Base-by-base conservation (phyloP, 2,888 invertebrate genomes). In the Sclerodermus sp. region DNA sequence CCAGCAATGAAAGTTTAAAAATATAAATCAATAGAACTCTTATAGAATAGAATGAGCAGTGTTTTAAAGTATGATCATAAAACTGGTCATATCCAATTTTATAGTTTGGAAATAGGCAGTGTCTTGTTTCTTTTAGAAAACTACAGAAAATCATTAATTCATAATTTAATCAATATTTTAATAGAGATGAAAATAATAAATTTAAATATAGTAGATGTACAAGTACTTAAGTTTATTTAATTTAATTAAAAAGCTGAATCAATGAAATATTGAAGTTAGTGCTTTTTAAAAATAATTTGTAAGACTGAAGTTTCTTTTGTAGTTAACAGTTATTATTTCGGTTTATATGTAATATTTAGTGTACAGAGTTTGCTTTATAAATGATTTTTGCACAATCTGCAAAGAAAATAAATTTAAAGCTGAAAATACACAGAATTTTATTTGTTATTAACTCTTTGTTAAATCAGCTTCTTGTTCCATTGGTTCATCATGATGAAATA, bases 381-480 rank as follows among this genome's bases (percentile, higher is more conserved):
- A n/a, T n/a, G n/a, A n/a, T n/a, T 23, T 23, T 23, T 23, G 3
- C 3, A 23, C 23, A 23, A 8, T 23, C 23, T 23, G 23, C 8
- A 23, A 23, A 23, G 23, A 23, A 23, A 23, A 23, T 23, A 8
- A 23, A 23, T 23, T 23, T 23, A 5, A 23, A 23, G 8, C 3
- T 5, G 4, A 5, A 23, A 8, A 23, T 5, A 23, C 8, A 23
- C 23, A 23, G 8, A 34, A n/a, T 34, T 13, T n/a, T 34, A 34
- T 34, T 13, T 9, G 38, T n/a, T 52, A 72, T 74, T 76, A 73
- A 73, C 75, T 75, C 49, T 71, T 74, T 45, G 69, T 57, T 44
- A 60, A 58, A 45, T 73, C 73, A 9, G 66, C 62, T 59, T 74
- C 76, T 48, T 77, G 70, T 36, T 78, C 77, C 76, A 77, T 78